Evolutionary conservation across 1,140 invertebrate species (phyloP).

Genomic region (Bombus fervidus): DNA sequence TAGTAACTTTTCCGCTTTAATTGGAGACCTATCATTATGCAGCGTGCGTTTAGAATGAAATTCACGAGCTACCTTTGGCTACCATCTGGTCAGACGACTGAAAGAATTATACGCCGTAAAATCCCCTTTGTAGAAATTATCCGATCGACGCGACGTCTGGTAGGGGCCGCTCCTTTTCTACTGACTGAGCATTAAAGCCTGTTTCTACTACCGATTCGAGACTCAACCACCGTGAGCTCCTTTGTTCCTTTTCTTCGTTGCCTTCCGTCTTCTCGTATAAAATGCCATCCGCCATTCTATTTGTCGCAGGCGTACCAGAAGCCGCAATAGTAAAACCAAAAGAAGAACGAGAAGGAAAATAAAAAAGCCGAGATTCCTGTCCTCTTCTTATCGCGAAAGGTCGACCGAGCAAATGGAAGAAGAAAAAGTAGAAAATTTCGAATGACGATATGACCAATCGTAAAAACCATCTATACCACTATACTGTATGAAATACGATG

Average conservation of each 20-base stretch:
- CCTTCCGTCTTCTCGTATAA: not conserved
- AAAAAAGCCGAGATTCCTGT: not conserved
- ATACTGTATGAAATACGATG: not conserved
- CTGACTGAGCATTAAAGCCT: not conserved
- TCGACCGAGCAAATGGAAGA: not conserved
- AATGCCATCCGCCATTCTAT: not conserved
- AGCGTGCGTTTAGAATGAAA: not conserved
- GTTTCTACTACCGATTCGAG: constrained; percentile 6
- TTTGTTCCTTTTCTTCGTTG: not conserved
- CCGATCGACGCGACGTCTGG: constrained; percentile 8
- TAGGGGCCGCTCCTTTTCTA: not conserved
- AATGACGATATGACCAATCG: not conserved
- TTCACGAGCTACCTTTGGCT: not conserved
- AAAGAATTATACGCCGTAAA: not conserved
- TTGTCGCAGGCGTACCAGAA: not conserved
- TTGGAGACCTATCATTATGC: not conserved
- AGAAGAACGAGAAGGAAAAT: not conserved
- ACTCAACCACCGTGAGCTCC: not conserved
- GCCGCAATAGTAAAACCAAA: not conserved
- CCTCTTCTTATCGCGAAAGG: too few relatives aligned
- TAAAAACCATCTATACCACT: not conserved
- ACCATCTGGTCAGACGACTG: too few relatives aligned
- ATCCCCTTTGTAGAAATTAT: constrained; percentile 18
- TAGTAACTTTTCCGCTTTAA: not conserved
- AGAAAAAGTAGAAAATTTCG: not conserved